A percentile compares a stretch with the other conserved stretches of the same genome.
These are phyloP conservation scores for Ips typographus DNA, from an alignment of 1,140 invertebrate species.

Conservation along the genomic window DNA sequence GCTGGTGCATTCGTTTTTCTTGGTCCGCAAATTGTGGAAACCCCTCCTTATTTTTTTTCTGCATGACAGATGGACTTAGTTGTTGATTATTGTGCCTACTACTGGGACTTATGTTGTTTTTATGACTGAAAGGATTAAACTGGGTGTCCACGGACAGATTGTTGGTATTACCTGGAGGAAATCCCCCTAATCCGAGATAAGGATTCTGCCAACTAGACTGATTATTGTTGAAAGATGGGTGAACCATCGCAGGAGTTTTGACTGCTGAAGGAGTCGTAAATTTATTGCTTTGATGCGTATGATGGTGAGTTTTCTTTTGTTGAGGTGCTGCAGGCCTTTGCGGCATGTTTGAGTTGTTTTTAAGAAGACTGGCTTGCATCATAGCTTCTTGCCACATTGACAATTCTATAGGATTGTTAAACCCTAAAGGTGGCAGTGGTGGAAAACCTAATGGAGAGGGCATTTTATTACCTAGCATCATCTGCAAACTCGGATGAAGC, in stretches of 20 bases:
- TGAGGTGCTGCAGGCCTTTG: slow-evolving; percentile 34
- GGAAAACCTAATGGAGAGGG: slow-evolving; percentile 49
- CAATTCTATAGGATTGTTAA: slow-evolving; percentile 62
- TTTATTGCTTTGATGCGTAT: slow-evolving; percentile 29
- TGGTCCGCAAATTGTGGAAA: slow-evolving; percentile 25
- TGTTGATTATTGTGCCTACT: slow-evolving; percentile 17
- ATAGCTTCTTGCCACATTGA: slow-evolving; percentile 68
- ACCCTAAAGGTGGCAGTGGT: slow-evolving; percentile 52
- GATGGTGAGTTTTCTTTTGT: slow-evolving; percentile 28
- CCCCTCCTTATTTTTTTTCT: slow-evolving; percentile 24
- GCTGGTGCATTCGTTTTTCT: slow-evolving; percentile 32
- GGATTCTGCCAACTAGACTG: slow-evolving; percentile 26
- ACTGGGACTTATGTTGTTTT: slow-evolving; percentile 21
- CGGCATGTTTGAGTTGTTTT: slow-evolving; percentile 37
- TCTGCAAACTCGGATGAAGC: slow-evolving; percentile 50
- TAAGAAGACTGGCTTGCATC: slow-evolving; percentile 55
- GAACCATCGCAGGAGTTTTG: slow-evolving; percentile 11
- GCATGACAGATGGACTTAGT: slow-evolving; percentile 22
- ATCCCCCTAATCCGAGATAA: slow-evolving; percentile 20
- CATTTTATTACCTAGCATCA: slow-evolving; percentile 46
- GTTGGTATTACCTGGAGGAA: slow-evolving; percentile 26
- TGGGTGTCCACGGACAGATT: slow-evolving; percentile 4
- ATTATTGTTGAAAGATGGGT: slow-evolving; percentile 17
- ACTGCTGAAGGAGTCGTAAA: slow-evolving; percentile 24
- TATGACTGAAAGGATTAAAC: slow-evolving; percentile 30